A percentile compares a stretch with the other conserved stretches of the same genome.
phyloP scores from a whole-genome alignment of 2,113 vertebrate species.

The Taxidea taxus region DNA sequence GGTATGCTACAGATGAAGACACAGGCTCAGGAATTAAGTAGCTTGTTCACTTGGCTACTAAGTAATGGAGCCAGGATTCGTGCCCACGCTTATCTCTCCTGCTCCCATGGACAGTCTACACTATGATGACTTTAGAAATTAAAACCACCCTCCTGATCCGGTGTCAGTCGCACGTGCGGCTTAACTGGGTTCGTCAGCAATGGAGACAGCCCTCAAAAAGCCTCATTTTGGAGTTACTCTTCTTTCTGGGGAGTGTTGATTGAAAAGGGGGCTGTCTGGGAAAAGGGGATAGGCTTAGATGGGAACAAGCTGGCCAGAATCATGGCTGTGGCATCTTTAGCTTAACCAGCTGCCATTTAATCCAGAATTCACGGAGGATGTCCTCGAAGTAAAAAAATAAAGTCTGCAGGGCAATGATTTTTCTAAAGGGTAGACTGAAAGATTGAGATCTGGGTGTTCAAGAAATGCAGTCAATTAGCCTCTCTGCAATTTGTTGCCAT shows the following conservation, averaged over 20 bases:
- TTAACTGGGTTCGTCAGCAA: not conserved
- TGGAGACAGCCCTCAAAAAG: not conserved
- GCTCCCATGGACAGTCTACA: not conserved
- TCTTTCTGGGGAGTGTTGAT: not conserved
- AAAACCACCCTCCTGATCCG: not conserved
- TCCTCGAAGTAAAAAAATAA: not conserved
- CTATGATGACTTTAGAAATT: not conserved
- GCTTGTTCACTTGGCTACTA: not conserved
- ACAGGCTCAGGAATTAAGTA: not conserved
- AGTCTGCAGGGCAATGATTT: not conserved
- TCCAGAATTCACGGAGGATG: not conserved
- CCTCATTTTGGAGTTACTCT: not conserved
- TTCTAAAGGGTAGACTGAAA: not conserved
- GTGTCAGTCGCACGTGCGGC: not conserved
- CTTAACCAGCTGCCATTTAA: not conserved
- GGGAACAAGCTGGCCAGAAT: not conserved
- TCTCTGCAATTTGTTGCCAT: not conserved
- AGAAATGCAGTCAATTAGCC: not conserved
- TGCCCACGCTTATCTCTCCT: not conserved
- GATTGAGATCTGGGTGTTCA: not conserved
- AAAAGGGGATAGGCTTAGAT: not conserved
- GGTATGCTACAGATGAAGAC: not conserved
- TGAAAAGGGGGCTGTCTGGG: not conserved
- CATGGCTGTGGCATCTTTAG: not conserved
- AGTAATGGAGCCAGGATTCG: not conserved